Evolutionary conservation across 2,888 invertebrate genomes (phyloP).

Genomic region (Agonopterix arenella): DNA sequence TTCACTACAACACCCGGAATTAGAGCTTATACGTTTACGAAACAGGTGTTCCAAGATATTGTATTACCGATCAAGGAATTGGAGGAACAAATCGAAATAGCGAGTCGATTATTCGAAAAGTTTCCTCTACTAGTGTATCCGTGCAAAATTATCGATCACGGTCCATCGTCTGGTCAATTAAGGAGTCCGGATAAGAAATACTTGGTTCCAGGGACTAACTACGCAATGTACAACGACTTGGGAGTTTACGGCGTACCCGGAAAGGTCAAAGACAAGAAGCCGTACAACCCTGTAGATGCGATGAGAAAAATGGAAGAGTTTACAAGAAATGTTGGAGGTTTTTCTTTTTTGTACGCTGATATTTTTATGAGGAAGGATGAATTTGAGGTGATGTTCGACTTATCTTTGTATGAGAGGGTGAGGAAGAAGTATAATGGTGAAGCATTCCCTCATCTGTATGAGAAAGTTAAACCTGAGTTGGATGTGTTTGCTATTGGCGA

Average conservation of each 20-base stretch:
- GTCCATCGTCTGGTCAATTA: conserved; percentile 76
- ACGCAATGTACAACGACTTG: conserved; percentile 83
- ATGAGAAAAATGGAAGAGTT: conserved; percentile 84
- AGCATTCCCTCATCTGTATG: conserved; percentile 80
- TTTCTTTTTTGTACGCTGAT: conserved; percentile 82
- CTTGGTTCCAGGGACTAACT: conserved; percentile 79
- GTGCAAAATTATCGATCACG: conserved; percentile 80
- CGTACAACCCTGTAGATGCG: conserved; percentile 79
- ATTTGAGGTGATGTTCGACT: conserved; percentile 82
- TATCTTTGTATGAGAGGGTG: conserved; percentile 78
- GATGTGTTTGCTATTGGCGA: conserved; percentile 78
- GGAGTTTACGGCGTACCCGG: conserved; percentile 84
- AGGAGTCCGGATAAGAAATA: conserved; percentile 73
- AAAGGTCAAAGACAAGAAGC: conserved; percentile 74
- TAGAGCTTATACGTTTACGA: conserved; percentile 81
- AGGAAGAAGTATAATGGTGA: conserved; percentile 76
- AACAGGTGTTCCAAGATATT: conserved; percentile 84
- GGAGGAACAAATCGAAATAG: conserved; percentile 78
- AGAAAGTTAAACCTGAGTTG: conserved; percentile 81
- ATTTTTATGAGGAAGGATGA: conserved; percentile 81
- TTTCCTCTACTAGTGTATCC: conserved; percentile 84
- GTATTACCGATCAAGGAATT: conserved; percentile 80
- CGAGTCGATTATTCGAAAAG: conserved; percentile 78
- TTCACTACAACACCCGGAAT: conserved; percentile 83
- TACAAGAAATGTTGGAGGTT: conserved; percentile 81